Evolutionary conservation across 2,113 vertebrate species (phyloP).

Genomic region (Xenopus tropicalis): DNA sequence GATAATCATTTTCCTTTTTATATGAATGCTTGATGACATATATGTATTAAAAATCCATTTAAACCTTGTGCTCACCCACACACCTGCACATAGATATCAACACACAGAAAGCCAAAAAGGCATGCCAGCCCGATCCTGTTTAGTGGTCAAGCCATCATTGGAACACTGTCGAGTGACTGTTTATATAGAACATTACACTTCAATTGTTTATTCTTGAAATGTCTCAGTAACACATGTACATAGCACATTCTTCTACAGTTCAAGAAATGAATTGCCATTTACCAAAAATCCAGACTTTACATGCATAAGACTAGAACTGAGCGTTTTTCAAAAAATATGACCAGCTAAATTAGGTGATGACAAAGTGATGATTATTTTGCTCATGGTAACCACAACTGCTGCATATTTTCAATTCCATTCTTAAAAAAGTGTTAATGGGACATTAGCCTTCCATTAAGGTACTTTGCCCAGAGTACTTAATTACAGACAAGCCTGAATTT

Average conservation of each 20-base stretch:
- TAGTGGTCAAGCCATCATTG: background rate
- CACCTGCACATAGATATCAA: too few species aligned
- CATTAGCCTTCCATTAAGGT: too few species aligned
- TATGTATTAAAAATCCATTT: too few species aligned
- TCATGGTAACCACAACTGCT: too few species aligned
- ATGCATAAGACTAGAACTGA: slow-evolving; percentile 6
- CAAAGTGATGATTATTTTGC: too few species aligned
- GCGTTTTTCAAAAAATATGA: slow-evolving; percentile 19
- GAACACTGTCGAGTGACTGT: slow-evolving; percentile 24
- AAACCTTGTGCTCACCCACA: too few species aligned
- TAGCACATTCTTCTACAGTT: slow-evolving; percentile 14
- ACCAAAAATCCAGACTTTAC: background rate
- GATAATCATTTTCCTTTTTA: too few species aligned
- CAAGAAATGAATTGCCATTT: slow-evolving; percentile 33
- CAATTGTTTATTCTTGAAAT: slow-evolving; percentile 18
- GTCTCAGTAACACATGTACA: slow-evolving; percentile 25
- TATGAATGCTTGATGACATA: too few species aligned
- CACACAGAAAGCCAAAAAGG: background rate
- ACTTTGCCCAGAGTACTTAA: too few species aligned
- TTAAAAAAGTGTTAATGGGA: too few species aligned
- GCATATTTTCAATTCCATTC: too few species aligned
- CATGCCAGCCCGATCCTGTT: background rate
- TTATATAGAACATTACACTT: slow-evolving; percentile 24
- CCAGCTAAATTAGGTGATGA: slow-evolving; percentile 11
- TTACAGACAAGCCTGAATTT: too few species aligned